phyloP scores from a whole-genome alignment of 2,888 invertebrate species.

The Ormia ochracea region DNA sequence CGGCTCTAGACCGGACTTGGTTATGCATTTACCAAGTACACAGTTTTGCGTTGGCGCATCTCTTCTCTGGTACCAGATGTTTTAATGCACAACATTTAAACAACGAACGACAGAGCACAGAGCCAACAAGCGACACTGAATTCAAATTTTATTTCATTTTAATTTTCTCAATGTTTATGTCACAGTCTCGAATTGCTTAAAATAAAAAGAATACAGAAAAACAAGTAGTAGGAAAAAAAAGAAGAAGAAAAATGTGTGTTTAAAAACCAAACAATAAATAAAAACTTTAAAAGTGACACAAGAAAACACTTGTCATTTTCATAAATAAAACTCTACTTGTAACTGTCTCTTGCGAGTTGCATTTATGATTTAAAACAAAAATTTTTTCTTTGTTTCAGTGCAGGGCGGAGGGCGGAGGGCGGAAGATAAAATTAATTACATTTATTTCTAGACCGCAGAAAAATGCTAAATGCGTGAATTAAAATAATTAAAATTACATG shows the following conservation, averaged over 20 bases:
- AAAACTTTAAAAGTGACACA: slow-evolving; percentile 15
- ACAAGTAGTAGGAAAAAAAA: background rate
- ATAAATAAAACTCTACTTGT: slow-evolving; percentile 62
- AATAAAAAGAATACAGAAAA: slow-evolving; percentile 1
- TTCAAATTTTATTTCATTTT: slow-evolving; percentile 44
- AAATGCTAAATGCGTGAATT: slow-evolving; percentile 60
- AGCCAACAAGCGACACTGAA: slow-evolving; percentile 13
- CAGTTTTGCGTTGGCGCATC: slow-evolving; percentile 53
- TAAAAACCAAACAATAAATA: slow-evolving; percentile 23
- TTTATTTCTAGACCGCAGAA: slow-evolving; percentile 61
- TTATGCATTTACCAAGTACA: slow-evolving; percentile 67
- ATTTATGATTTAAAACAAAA: slow-evolving; percentile 53
- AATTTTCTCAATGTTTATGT: slow-evolving; percentile 58
- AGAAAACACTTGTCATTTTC: slow-evolving; percentile 59
- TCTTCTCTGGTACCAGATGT: slow-evolving; percentile 52
- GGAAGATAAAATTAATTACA: slow-evolving; percentile 56
- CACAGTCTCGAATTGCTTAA: slow-evolving; percentile 39
- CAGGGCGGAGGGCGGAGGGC: background rate
- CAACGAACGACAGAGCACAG: background rate
- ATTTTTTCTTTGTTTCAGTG: slow-evolving; percentile 17
- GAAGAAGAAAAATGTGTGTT: slow-evolving; percentile 7
- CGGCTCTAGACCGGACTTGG: slow-evolving; percentile 65
- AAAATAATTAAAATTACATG: slow-evolving; percentile 57
- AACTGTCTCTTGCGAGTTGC: slow-evolving; percentile 55
- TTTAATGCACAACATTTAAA: background rate